Conservation (phyloP, 2,113 vertebrate species). For the Aix galericulata region DNA sequence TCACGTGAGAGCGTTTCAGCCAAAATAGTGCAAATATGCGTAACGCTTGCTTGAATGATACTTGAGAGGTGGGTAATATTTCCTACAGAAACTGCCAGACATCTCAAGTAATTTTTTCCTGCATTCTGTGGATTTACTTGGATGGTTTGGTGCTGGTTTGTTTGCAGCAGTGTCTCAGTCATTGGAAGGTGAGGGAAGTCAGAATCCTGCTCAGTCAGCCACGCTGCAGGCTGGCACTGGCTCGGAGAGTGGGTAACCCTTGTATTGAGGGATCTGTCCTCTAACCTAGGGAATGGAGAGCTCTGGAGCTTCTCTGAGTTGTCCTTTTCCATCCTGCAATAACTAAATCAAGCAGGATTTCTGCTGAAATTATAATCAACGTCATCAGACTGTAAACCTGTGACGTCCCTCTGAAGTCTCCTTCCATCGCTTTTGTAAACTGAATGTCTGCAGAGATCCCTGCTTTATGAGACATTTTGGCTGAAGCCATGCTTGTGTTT, state of each 20-base stretch:
- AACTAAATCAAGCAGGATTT: neutral
- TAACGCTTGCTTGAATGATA: neutral
- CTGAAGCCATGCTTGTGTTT: neutral
- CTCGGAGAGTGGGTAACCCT: neutral
- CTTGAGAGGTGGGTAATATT: neutral
- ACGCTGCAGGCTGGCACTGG: neutral
- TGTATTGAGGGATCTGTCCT: neutral
- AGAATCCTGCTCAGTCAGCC: neutral
- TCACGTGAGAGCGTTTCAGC: neutral
- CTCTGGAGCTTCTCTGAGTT: neutral
- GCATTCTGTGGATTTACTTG: neutral
- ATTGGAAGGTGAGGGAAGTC: neutral
- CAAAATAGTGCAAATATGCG: neutral
- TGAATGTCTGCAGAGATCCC: neutral
- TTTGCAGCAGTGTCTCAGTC: neutral
- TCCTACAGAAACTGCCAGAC: neutral
- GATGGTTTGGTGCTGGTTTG: neutral
- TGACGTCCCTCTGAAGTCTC: neutral
- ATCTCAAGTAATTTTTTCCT: neutral
- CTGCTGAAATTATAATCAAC: neutral
- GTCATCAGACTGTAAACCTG: neutral
- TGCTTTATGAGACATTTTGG: neutral
- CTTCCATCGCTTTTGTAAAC: neutral
- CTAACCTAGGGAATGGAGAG: neutral
- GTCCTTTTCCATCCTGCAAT: neutral